Conservation (phyloP, 2,113 vertebrate species). For the Nothoprocta perdicaria region DNA sequence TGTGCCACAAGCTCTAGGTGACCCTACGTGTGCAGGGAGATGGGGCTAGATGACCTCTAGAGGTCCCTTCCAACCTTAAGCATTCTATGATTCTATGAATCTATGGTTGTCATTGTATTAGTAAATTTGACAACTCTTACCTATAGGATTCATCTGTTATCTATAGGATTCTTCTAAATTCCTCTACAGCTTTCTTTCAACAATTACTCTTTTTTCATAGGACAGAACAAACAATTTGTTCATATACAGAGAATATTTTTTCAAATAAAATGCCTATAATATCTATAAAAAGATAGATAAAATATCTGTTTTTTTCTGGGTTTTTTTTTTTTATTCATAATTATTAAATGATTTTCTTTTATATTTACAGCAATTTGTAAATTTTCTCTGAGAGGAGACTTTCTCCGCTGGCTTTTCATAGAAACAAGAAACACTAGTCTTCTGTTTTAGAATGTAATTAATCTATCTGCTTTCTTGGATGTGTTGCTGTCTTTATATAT, state of each 20-base stretch:
- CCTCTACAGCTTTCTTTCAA: not conserved
- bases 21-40: too few relatives aligned
- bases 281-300: not conserved
- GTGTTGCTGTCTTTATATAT: not conserved
- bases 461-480: not conserved
- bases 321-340: not conserved
- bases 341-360: not conserved
- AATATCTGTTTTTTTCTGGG: not conserved
- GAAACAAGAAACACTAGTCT: not conserved
- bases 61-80: too few relatives aligned
- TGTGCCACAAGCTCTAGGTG: too few relatives aligned
- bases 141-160: not conserved
- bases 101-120: not conserved
- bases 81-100: too few relatives aligned
- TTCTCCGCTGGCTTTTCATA: not conserved
- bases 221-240: not conserved
- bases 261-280: not conserved
- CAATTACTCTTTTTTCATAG: not conserved
- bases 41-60: too few relatives aligned
- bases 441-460: not conserved
- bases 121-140: not conserved
- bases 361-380: not conserved
- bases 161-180: not conserved
- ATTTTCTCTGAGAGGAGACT: not conserved
- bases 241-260: not conserved